These are phyloP conservation scores for Ptychadena robeensis DNA, from an alignment of 2,797 vertebrate genomes.

Conservation along the genomic window DNA sequence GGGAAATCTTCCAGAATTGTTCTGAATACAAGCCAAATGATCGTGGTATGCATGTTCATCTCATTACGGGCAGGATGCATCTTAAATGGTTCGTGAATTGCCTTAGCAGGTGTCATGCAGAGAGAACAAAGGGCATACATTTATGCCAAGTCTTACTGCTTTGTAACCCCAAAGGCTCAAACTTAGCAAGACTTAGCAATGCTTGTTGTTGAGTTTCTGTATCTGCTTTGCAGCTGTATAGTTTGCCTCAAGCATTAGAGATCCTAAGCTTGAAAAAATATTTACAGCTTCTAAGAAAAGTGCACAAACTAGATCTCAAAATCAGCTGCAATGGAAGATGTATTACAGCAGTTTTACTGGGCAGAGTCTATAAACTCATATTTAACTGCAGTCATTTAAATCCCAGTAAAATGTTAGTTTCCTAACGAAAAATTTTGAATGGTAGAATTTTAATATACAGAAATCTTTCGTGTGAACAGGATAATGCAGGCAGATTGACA, in stretches of 20 bases:
- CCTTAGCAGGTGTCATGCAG: background rate
- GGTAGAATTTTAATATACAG: too few relatives aligned
- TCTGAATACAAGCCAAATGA: background rate
- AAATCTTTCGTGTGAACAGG: too few relatives aligned
- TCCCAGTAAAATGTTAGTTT: too few relatives aligned
- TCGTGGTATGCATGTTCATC: background rate
- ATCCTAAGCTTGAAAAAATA: background rate
- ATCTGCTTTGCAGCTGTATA: background rate
- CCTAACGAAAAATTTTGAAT: too few relatives aligned
- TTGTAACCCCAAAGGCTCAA: background rate
- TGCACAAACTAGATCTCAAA: too few relatives aligned
- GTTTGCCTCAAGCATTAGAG: background rate
- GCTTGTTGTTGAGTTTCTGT: too few relatives aligned
- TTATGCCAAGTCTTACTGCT: background rate
- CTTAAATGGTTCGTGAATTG: background rate
- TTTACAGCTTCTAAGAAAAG: background rate
- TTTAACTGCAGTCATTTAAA: too few relatives aligned
- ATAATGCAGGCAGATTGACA: too few relatives aligned
- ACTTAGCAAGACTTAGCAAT: background rate
- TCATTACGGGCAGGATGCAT: background rate
- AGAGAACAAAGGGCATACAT: background rate
- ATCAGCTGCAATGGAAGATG: too few relatives aligned
- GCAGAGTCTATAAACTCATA: too few relatives aligned
- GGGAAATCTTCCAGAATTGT: background rate
- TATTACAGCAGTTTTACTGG: too few relatives aligned